Conservation (phyloP, 2,888 invertebrate species). For the Leucoma salicis region DNA sequence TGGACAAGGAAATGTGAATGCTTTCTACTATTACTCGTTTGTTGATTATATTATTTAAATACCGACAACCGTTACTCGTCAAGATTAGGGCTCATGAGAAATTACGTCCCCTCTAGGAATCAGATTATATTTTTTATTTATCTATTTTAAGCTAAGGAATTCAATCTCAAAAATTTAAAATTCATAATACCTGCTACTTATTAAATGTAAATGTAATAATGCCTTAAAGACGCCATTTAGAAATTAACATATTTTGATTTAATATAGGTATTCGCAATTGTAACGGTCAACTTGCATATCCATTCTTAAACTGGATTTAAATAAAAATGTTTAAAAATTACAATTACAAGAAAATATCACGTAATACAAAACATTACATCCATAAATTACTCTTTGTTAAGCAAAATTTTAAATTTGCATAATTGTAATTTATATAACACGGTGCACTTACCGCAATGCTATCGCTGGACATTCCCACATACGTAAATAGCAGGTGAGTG, state of each 20-base stretch:
- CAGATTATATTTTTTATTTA: conserved; percentile 31
- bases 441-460: conserved; percentile 47
- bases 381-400: conserved; percentile 35
- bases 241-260: conserved; percentile 15
- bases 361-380: conserved; percentile 43
- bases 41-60: conserved; percentile 79
- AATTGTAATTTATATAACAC: conserved; percentile 68
- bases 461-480: conserved; percentile 55
- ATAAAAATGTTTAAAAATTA: conserved; percentile 12
- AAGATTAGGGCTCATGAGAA: conserved; percentile 73
- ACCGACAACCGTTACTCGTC: conserved; percentile 72
- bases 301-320: conserved; percentile 9
- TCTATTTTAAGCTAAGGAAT: conserved; percentile 20
- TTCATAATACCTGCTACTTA: conserved; percentile 23
- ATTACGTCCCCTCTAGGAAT: conserved; percentile 40
- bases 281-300: conserved; percentile 25
- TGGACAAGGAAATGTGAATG: conserved; percentile 75
- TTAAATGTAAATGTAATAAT: conserved; percentile 13
- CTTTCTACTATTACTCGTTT: conserved; percentile 61
- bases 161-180: too few relatives aligned
- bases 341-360: conserved; percentile 21
- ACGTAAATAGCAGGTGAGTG: conserved; percentile 47
- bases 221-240: conserved; percentile 7
- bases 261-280: conserved; percentile 6
- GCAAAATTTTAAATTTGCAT: conserved; percentile 53